Evolutionary conservation across 2,888 invertebrate species (phyloP).

Genomic region (Tetanocera ferruginea): DNA sequence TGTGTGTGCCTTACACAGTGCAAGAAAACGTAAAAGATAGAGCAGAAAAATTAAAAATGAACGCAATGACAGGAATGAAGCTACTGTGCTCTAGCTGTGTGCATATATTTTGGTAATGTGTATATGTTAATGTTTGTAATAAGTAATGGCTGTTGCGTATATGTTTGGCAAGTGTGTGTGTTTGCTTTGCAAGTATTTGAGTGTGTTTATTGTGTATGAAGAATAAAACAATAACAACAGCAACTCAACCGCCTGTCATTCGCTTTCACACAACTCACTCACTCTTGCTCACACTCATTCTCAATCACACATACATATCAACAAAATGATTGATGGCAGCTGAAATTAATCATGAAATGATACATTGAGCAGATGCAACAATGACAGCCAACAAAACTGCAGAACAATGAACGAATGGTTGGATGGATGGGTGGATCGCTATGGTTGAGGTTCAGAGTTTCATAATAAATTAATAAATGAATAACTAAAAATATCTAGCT

Average conservation of each 20-base stretch:
- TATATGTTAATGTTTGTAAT: neutral
- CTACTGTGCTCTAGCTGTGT: too few relatives aligned
- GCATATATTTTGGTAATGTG: too few relatives aligned
- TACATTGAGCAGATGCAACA: conserved; percentile 38
- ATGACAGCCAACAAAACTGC: conserved; percentile 16
- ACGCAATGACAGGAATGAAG: too few relatives aligned
- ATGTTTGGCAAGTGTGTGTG: neutral
- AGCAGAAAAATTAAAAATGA: too few relatives aligned
- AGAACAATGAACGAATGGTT: neutral
- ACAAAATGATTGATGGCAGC: conserved; percentile 28
- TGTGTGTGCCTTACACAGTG: neutral
- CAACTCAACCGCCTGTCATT: neutral
- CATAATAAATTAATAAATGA: neutral
- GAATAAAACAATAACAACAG: neutral
- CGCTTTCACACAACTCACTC: neutral
- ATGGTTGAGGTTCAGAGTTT: neutral
- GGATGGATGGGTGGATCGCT: too few relatives aligned
- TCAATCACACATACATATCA: neutral
- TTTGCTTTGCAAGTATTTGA: neutral
- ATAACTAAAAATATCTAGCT: neutral
- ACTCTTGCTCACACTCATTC: neutral
- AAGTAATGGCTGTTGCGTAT: neutral
- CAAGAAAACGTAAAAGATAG: neutral
- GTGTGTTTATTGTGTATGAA: conserved; percentile 18
- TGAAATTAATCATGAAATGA: conserved; percentile 37